Conservation (phyloP, 1,140 invertebrate genomes). For the Euschistus heros region DNA sequence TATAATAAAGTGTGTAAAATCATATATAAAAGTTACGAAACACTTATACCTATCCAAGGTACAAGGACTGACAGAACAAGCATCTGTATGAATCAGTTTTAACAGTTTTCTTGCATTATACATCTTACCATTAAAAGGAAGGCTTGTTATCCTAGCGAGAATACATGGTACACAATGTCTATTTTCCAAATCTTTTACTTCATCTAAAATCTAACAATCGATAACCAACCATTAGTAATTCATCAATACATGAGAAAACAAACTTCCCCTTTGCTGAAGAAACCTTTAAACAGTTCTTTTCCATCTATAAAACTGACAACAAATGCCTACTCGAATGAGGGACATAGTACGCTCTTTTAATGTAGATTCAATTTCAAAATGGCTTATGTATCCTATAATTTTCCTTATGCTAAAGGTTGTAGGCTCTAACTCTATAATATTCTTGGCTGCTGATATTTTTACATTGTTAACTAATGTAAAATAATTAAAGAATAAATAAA, state of each 20-base stretch:
- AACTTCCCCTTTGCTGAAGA: no score
- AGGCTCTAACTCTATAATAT: no score
- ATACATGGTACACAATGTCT: neutral
- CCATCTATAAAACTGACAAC: no score
- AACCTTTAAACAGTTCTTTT: no score
- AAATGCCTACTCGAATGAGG: no score
- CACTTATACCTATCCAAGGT: neutral
- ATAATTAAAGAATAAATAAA: no score
- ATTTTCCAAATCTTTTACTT: neutral
- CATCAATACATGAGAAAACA: neutral
- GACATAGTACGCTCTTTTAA: no score
- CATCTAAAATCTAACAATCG: neutral
- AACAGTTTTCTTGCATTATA: neutral
- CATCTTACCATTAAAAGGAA: neutral
- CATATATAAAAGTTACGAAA: neutral
- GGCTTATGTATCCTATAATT: no score
- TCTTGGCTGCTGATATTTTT: no score
- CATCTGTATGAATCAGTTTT: neutral
- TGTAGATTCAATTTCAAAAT: no score
- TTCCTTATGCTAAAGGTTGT: no score
- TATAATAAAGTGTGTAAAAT: neutral
- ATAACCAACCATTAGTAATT: neutral
- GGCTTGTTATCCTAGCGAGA: neutral
- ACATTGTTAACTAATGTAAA: no score
- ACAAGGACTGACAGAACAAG: neutral